phyloP scores from a whole-genome alignment of 2,797 vertebrate genomes.

The Champsocephalus esox region DNA sequence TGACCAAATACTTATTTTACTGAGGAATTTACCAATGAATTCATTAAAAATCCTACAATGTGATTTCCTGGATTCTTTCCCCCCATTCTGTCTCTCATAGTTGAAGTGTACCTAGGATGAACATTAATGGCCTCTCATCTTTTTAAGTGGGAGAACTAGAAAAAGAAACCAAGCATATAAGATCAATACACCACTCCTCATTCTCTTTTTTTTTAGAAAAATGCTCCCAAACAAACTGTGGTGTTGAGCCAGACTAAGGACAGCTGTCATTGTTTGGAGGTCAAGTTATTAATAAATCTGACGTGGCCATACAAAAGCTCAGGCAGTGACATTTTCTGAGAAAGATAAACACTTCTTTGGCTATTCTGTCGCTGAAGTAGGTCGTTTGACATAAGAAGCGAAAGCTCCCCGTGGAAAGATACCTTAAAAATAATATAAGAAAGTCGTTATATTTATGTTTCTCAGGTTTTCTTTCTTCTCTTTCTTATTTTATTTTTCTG shows the following conservation, averaged over 20 bases:
- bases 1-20: too few species aligned
- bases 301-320: constrained; percentile 10
- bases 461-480: too few species aligned
- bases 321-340: constrained; percentile 10
- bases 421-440: background rate
- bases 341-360: constrained; percentile 7
- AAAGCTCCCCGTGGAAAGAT: background rate
- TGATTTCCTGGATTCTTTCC: too few species aligned
- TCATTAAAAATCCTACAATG: too few species aligned
- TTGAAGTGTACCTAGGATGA: too few species aligned
- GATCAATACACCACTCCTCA: constrained; percentile 51
- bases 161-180: constrained; percentile 21
- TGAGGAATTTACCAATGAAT: too few species aligned
- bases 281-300: constrained; percentile 47
- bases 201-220: constrained; percentile 27
- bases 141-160: background rate
- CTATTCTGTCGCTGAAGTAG: background rate
- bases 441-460: constrained; percentile 71
- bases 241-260: constrained; percentile 34
- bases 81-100: too few species aligned
- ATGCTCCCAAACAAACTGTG: constrained; percentile 32
- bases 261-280: constrained; percentile 40
- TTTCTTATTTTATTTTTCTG: too few species aligned
- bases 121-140: too few species aligned
- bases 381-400: background rate